Evolutionary conservation across 2,888 invertebrate species (phyloP).

Genomic region (Notodonta ziczac): DNA sequence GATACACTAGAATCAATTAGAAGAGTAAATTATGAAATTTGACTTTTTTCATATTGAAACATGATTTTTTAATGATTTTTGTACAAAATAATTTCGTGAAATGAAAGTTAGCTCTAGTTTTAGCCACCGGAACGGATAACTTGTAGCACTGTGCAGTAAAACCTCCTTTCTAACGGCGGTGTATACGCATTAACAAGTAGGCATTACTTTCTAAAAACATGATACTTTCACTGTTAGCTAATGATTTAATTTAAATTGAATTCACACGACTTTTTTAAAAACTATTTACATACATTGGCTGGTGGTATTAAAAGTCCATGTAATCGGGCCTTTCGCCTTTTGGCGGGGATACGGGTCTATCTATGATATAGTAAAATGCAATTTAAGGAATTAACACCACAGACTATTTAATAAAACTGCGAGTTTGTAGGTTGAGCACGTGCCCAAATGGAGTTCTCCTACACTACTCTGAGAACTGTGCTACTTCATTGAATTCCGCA

Average conservation of each 20-base stretch:
- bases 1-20: no score
- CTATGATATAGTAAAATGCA: no score
- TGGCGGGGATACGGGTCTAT: no score
- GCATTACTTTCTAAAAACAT: constrained; percentile 1
- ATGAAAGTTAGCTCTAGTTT: not conserved
- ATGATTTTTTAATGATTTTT: not conserved
- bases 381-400: no score
- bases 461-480: no score
- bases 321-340: no score
- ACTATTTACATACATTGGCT: no score
- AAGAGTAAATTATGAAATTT: not conserved
- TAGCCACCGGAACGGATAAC: constrained; percentile 3
- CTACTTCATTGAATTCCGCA: no score
- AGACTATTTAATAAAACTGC: no score
- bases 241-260: not conserved
- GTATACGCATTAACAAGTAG: not conserved
- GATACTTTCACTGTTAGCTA: constrained; percentile 2
- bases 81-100: not conserved
- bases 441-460: no score
- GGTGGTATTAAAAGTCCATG: no score
- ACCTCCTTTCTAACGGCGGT: constrained; percentile 2
- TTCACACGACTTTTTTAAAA: not conserved
- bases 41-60: not conserved
- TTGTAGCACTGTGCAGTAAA: constrained; percentile 1
- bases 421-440: no score